These are phyloP conservation scores for Peribatodes rhomboidaria DNA, from an alignment of 2,888 invertebrate genomes.

Conservation along the genomic window DNA sequence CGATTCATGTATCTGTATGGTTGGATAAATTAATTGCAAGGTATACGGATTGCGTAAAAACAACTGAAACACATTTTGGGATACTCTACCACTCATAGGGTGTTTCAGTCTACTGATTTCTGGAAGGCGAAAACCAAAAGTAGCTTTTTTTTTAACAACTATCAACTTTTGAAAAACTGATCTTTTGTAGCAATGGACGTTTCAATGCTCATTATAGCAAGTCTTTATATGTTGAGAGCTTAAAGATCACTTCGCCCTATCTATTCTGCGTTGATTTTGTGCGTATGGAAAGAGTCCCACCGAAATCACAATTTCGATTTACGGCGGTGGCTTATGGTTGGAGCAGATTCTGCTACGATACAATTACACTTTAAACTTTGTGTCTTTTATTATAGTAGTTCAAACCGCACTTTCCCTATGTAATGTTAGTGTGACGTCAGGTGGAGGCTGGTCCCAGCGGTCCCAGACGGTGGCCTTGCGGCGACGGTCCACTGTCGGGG, in stretches of 20 bases:
- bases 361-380: background rate
- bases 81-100: no score
- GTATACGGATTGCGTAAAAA: no score
- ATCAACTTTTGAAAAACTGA: no score
- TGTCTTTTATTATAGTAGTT: conserved; percentile 1
- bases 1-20: no score
- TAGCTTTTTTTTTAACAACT: no score
- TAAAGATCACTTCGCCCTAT: background rate
- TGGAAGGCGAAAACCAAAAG: no score
- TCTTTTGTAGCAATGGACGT: no score
- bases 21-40: no score
- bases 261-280: background rate
- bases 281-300: no score
- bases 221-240: background rate
- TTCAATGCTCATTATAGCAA: no score
- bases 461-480: conserved; percentile 69
- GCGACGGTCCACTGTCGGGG: conserved; percentile 64
- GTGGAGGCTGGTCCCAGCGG: conserved; percentile 75
- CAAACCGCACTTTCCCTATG: conserved; percentile 77
- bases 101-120: no score
- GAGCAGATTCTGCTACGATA: background rate
- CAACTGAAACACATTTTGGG: no score
- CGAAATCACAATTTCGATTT: background rate
- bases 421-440: conserved; percentile 77
- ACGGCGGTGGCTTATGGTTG: background rate